Evolutionary conservation across 1,140 invertebrate genomes (phyloP), one percentile per base, ranked within the genome.

Genomic region (Drosophila funebris): DNA sequence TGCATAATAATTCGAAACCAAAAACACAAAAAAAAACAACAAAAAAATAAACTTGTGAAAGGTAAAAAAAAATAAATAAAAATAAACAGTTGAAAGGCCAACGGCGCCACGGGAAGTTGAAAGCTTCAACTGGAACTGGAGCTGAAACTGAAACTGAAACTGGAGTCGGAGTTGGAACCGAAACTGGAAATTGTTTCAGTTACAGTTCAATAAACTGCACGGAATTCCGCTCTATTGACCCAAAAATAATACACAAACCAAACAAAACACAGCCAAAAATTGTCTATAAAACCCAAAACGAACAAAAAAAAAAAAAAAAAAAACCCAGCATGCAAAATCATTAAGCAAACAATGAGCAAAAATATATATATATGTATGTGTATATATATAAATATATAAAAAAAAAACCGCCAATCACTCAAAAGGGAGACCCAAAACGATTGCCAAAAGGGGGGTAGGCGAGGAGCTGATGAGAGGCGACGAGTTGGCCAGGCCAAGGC

Each of bases 181-280:
- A n/a, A 13, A 57, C 31, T 61, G 56, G 16, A 4, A 29, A 14
- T 9, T 16, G 24, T 14, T 53, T 61, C 43, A 64, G 53, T 64
- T 56, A 73, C 73, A 80, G 80, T 84, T 84, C 80, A 85, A 80
- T 78, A 84, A 84, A 84, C 80, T 74, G 63, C 61, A 58, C 60
- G 81, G 82, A 87, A 87, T 87, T 85, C 70, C 64, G 84, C 85
- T 82, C 82, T 78, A 85, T 85, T 85, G 81, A 85, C 81, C 81
- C 67, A 87, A 87, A 84, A 84, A 80, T 33, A 68, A 36, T 18
- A 56, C 56, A 73, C 50, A 81, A 57, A 61, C 24, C 72, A 53
- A 56, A 63, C 44, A 56, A 62, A 61, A 58, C 11, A 50, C 24
- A 13, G 31, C 20, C 14, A 77, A 84, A 73, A 70, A 16, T 52